These are phyloP conservation scores for Halictus ligatus DNA, from an alignment of 2,888 invertebrate genomes.

Conservation along the genomic window DNA sequence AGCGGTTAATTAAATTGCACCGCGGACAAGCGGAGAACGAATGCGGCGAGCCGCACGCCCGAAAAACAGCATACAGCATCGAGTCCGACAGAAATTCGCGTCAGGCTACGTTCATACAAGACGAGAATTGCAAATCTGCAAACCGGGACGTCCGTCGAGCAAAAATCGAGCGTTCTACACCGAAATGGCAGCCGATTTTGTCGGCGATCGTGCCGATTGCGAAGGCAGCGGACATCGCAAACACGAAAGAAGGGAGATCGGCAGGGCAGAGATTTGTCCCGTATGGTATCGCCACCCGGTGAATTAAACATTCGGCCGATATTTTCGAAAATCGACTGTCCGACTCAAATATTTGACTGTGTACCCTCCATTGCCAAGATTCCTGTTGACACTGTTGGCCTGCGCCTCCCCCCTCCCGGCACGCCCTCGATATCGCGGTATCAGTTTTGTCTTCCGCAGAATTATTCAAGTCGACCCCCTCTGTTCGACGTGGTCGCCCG, in stretches of 20 bases:
- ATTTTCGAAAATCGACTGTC: constrained; percentile 77
- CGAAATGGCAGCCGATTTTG: constrained; percentile 53
- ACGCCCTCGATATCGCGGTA: constrained; percentile 68
- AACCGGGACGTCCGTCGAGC: not conserved
- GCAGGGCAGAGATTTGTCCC: constrained; percentile 55
- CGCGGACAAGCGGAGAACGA: no score
- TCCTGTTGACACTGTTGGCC: constrained; percentile 73
- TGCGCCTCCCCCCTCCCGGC: not conserved
- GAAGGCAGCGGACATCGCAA: constrained; percentile 58
- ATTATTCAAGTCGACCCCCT: constrained; percentile 67
- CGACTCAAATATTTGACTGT: constrained; percentile 78
- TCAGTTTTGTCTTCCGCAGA: constrained; percentile 74
- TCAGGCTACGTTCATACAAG: no score
- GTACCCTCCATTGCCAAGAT: constrained; percentile 77
- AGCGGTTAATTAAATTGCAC: no score
- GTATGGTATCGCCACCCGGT: constrained; percentile 51
- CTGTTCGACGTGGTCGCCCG: constrained; percentile 33
- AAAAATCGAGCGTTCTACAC: not conserved
- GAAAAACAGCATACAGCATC: no score
- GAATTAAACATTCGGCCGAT: constrained; percentile 72
- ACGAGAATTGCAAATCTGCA: not conserved
- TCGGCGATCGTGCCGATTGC: constrained; percentile 22
- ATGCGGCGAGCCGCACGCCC: no score
- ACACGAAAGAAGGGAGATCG: constrained; percentile 62
- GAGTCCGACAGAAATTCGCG: no score